phyloP scores from a whole-genome alignment of 1,140 invertebrate genomes.

The Drosophila leontia region DNA sequence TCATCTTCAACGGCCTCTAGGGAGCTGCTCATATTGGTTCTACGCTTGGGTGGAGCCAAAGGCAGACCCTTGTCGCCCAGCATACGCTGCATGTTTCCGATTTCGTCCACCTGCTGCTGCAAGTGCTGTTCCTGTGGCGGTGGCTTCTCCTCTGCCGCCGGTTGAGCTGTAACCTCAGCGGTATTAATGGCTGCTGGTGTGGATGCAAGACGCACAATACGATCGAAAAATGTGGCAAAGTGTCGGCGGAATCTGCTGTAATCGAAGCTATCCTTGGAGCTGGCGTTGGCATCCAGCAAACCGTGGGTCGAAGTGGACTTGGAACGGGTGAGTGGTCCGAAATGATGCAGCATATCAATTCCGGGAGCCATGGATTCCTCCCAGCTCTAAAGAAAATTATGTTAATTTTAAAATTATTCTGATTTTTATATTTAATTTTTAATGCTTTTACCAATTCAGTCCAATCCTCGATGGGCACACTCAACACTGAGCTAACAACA shows the following conservation, averaged over 20 bases:
- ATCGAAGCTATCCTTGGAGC: constrained; percentile 65
- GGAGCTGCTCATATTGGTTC: constrained; percentile 51
- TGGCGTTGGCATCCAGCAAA: constrained; percentile 48
- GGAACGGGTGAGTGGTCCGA: constrained; percentile 75
- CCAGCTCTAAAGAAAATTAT: constrained; percentile 65
- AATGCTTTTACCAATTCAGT: constrained; percentile 61
- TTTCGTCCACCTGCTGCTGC: constrained; percentile 46
- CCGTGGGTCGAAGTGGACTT: constrained; percentile 69
- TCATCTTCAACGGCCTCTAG: constrained; percentile 79
- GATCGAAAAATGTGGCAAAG: constrained; percentile 73
- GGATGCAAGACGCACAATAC: constrained; percentile 74
- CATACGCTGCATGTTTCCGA: constrained; percentile 63
- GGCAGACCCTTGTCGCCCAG: constrained; percentile 39
- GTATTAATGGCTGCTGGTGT: constrained; percentile 16
- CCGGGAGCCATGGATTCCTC: constrained; percentile 82
- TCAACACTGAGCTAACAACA: constrained; percentile 68
- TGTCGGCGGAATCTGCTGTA: constrained; percentile 75
- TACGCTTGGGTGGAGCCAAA: constrained; percentile 16
- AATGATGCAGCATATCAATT: constrained; percentile 83
- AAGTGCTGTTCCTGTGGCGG: background rate
- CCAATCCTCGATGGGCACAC: constrained; percentile 79
- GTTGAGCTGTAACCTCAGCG: constrained; percentile 4
- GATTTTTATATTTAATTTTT: background rate
- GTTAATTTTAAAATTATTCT: constrained; percentile 2
- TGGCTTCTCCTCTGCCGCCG: background rate